phyloP scores from a whole-genome alignment of 1,140 invertebrate genomes.

The Cherax quadricarinatus region DNA sequence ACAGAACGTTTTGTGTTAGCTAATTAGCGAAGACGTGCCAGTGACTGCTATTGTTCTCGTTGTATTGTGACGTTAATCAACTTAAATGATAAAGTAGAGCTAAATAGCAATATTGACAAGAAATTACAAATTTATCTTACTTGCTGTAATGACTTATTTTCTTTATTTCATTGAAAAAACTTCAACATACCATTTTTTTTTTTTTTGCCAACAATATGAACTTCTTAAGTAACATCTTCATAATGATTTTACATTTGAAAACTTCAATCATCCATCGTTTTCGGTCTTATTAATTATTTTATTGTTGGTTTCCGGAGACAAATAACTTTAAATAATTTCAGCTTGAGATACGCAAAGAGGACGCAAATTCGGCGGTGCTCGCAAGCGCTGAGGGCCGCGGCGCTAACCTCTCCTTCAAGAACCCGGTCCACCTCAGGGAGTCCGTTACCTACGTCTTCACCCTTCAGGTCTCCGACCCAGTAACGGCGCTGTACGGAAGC shows the following conservation, averaged over 20 bases:
- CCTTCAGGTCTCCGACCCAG: conserved; percentile 10
- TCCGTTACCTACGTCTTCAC: conserved; percentile 61
- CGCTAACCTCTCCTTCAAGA: conserved; percentile 55
- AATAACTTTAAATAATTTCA: background rate
- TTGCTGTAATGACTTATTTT: no score
- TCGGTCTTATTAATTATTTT: no score
- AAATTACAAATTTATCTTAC: no score
- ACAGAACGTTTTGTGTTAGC: background rate
- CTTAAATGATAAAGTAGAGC: background rate
- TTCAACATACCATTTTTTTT: no score
- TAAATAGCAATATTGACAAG: no score
- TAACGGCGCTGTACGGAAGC: conserved; percentile 44
- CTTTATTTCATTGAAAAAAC: no score
- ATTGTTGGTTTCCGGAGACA: no score
- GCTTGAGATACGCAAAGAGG: conserved; percentile 63
- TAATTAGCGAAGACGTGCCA: background rate
- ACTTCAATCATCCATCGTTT: no score
- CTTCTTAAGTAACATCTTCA: no score
- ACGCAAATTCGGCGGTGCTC: background rate
- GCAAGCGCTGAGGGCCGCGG: conserved; percentile 15
- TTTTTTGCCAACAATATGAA: no score
- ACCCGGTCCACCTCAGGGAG: conserved; percentile 60
- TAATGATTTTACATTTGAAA: no score
- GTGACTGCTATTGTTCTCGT: background rate
- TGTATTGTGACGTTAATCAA: background rate